Base-by-base conservation (phyloP, 92 coral and sea anemone species). In the Parazoanthus darwini region DNA sequence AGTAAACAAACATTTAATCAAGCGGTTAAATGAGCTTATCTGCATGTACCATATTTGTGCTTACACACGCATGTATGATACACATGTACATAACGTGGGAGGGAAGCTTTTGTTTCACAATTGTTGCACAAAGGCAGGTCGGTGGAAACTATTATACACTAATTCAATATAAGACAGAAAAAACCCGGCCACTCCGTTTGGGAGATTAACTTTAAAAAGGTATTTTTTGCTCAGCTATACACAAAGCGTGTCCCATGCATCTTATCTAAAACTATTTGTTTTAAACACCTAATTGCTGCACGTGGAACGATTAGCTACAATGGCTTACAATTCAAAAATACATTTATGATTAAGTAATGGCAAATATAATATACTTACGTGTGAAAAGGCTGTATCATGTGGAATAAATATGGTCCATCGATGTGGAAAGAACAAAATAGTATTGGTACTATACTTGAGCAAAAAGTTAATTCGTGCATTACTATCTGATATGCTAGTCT, bases 341-440 rank as follows among this genome's bases (percentile, higher is more conserved):
- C 38, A 65, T 74, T 42, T 71, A 18, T 8, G 6, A 13, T 35
- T 22, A 18, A 73, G 39, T 50, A 25, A 68, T 43, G 33, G 6
- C 22, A 25, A 18, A 65, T 38, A 42, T 37, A 22, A 73, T 85
- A 73, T 85, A 95, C 99, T 95, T 86, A 96, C 99, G 95, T 92
- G 88, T 96, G 99, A 82, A 96, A 96, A 23, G 98, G 97, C 99
- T 96, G 93, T 46, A 26, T 66, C 58, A 22, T 79, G 36, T 36
- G 37, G 77, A 48, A 33, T 65, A 43, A 46, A 15, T 42, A 29
- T 33, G 79, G 71, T 84, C 79, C 87, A 44, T 39, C 1, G 33
- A 48, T 70, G 54, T 33, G 63, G 35, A 72, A 8, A 58, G 26
- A 87, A 43, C n/a, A 44, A 79, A 78, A 23, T 46, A 6, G 80